These are phyloP conservation scores for Halcyon chelicuti DNA, from an alignment of 2,797 vertebrate species.

Conservation along the genomic window DNA sequence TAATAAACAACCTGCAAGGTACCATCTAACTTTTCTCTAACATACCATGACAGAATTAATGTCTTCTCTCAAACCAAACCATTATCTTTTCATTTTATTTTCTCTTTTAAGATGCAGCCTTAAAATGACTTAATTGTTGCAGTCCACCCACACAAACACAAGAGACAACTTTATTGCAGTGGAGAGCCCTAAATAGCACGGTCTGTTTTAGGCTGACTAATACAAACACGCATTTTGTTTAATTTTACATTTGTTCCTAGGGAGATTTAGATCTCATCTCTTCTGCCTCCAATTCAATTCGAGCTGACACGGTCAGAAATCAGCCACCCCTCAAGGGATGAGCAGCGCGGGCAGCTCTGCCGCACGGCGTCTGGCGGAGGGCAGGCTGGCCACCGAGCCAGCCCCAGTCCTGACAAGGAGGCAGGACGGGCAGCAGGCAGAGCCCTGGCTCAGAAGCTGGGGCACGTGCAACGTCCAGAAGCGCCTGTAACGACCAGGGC, in stretches of 20 bases:
- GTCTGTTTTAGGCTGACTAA: slow-evolving; percentile 53
- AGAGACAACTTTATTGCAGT: slow-evolving; percentile 21
- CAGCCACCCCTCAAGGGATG: not conserved
- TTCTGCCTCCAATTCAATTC: not conserved
- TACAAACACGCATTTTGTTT: slow-evolving; percentile 47
- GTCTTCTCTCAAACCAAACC: not conserved
- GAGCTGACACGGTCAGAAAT: rapidly evolving
- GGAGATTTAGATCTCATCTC: not conserved
- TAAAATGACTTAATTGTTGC: slow-evolving; percentile 55
- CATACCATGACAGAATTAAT: not conserved
- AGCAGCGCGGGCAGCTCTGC: not conserved
- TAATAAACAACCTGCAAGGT: not conserved
- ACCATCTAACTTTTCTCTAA: not conserved
- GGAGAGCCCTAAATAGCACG: slow-evolving; percentile 44
- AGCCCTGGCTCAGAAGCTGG: not conserved
- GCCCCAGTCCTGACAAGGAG: not conserved
- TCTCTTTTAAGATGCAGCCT: slow-evolving; percentile 42
- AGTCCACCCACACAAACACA: slow-evolving; percentile 62
- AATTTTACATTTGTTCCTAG: slow-evolving; percentile 50
- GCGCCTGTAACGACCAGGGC: rapidly evolving
- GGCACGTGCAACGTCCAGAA: not conserved
- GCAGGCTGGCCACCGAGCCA: not conserved
- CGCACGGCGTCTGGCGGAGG: not conserved
- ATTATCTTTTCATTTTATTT: slow-evolving; percentile 33
- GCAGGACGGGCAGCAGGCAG: not conserved